Evolutionary conservation across 2,888 invertebrate species (phyloP), one percentile per base, ranked within the genome.

Genomic region (Pantelozetes paolii): DNA sequence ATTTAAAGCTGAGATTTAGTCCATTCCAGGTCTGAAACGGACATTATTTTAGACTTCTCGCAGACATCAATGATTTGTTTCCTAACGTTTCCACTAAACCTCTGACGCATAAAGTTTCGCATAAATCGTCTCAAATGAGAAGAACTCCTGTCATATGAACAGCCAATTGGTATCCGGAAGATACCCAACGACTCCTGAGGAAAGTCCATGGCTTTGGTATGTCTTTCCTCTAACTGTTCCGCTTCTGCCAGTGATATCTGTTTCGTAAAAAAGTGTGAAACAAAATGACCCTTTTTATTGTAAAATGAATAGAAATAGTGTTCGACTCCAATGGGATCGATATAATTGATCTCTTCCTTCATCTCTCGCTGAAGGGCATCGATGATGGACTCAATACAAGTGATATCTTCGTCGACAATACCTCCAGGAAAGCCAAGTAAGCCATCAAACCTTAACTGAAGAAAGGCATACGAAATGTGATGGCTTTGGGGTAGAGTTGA

Each of bases 241-340:
- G 32, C 28, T 11, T 71, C 48, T 50, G 13, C 18, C 15, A 48
- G 28, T 5, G 26, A 26, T 8, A 71, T 30, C 18, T 71, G 26
- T 71, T 71, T 71, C 2, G 71, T 54, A 23, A 71, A 71, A 26
- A 71, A 71, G 20, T 71, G 71, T 9, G 40, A 32, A 9, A 71
- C 57, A 23, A 50, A 20, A 2, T 18, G 48, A 15, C 18, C 1
- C 0, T 50, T 23, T 26, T 23, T 23, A 30, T 71, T 71, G 20
- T 71, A 36, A 71, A 28, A 40, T 1, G 71, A 28, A 54, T 40
- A 71, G 40, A 71, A 36, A 54, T 71, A 50, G 48, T 71, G 23
- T 8, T 71, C 71, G 23, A 71, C 45, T 15, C n/a, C 26, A 32
- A n/a, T n/a, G n/a, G n/a, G n/a, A n/a, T n/a, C n/a, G n/a, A n/a